Evolutionary conservation across 2,888 invertebrate genomes (phyloP).

Genomic region (Drosophila niveifrons): DNA sequence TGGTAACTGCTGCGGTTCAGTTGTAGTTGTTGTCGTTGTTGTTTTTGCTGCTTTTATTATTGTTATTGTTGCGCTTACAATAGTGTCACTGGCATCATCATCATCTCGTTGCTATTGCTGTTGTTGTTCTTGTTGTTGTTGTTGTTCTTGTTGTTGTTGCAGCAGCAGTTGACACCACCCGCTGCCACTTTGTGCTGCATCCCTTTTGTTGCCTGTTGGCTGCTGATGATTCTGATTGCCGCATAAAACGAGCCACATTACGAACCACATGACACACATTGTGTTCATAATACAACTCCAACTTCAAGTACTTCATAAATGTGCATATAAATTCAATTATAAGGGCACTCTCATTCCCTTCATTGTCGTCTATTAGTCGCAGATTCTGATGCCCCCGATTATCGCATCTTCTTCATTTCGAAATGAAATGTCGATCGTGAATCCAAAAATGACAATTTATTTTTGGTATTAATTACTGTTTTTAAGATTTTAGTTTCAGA

Average conservation of each 20-base stretch:
- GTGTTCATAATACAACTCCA: conserved; percentile 41
- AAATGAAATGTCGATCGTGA: too few relatives aligned
- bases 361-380: conserved; percentile 63
- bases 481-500: too few relatives aligned
- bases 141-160: conserved; percentile 11
- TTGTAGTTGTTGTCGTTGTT: conserved; percentile 10
- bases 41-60: conserved; percentile 21
- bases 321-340: conserved; percentile 1
- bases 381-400: conserved; percentile 26
- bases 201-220: conserved; percentile 52
- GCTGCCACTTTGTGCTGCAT: conserved; percentile 59
- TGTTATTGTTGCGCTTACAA: conserved; percentile 47
- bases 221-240: conserved; percentile 52
- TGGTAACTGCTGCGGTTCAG: conserved; percentile 33
- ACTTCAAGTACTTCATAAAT: not conserved
- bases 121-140: conserved; percentile 7
- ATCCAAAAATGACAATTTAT: too few relatives aligned
- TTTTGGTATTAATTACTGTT: too few relatives aligned
- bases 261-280: conserved; percentile 53
- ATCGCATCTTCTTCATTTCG: conserved; percentile 35
- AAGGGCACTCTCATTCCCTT: conserved; percentile 8
- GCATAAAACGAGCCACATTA: conserved; percentile 55
- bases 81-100: conserved; percentile 39
- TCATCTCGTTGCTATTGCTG: not conserved
- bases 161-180: conserved; percentile 51